Conservation (phyloP, 2,797 vertebrate genomes). For the Tinamus major region DNA sequence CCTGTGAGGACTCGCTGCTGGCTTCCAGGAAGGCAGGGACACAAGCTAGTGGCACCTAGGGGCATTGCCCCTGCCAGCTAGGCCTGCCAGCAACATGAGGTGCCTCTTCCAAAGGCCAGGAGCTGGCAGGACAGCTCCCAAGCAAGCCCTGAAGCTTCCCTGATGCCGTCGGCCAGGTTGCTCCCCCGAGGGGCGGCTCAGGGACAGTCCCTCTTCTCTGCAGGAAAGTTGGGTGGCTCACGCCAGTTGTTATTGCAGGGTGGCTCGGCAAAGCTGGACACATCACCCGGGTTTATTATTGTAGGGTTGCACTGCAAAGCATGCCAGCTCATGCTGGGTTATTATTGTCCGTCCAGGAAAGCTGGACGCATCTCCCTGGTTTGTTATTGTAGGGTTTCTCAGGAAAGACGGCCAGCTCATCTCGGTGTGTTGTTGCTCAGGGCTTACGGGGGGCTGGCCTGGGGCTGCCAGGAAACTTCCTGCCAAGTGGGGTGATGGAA, state of each 20-base stretch:
- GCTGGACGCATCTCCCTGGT: slow-evolving; percentile 10
- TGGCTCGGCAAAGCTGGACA: not conserved
- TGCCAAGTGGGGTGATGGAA: slow-evolving; percentile 67
- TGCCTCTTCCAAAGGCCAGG: not conserved
- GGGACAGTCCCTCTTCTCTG: not conserved
- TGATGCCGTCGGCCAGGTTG: not conserved
- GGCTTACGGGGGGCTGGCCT: slow-evolving; percentile 32
- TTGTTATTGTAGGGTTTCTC: slow-evolving; percentile 65
- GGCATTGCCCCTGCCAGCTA: not conserved
- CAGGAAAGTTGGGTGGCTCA: not conserved
- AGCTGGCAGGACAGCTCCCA: not conserved
- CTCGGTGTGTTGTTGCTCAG: slow-evolving; percentile 34
- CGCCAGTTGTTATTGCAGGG: not conserved
- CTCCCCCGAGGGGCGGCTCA: not conserved
- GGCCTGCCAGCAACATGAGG: not conserved
- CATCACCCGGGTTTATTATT: slow-evolving; percentile 41
- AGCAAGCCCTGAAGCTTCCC: not conserved
- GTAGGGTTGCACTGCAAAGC: slow-evolving; percentile 1
- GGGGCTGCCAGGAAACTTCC: slow-evolving; percentile 48
- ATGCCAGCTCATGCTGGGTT: slow-evolving; percentile 62
- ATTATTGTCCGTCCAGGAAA: slow-evolving; percentile 71
- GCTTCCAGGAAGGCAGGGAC: not conserved
- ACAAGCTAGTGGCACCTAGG: not conserved
- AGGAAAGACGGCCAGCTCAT: slow-evolving; percentile 62
- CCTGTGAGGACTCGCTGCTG: not conserved